Evolutionary conservation across 35 echinoderm and acorn worm species (phyloP), one percentile per base, ranked within the genome.

Genomic region (Lytechinus variegatus): DNA sequence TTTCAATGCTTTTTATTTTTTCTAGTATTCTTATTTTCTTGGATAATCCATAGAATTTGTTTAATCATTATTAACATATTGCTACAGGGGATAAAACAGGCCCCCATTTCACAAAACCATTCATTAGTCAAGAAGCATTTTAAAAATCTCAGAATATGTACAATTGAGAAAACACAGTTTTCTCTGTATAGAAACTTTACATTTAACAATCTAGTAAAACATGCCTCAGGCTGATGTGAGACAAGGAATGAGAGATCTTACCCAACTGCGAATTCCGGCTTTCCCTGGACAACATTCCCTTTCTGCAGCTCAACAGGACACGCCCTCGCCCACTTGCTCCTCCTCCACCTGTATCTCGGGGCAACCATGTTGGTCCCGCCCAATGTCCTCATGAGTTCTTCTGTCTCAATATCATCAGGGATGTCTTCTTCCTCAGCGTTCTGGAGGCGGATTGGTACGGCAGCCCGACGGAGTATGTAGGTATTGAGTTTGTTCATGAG

Each of bases 261-360:
- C 98, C 98, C 97, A 58, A 99, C 98, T 29, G 98, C 98, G 97
- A 96, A 99, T 72, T 99, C 98, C 58, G 98, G 98, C 90, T 99
- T 99, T 16, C 98, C 98, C 56, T 95, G 97, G 10, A 99, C 97
- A 9, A 99, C 98, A 87, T 99, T 99, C 33, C 98, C 98, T 57
- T 94, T 97, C 94, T 99, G 98, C 7, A 99, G 95, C 87, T 99
- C 97, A 27, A 99, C 98, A 52, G 98, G 98, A 87, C 98, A 99
- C 19, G 94, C 95, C 52, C 98, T 94, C 10, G 89, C 98, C 98
- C 98, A 99, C 53, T 96, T 97, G 94, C 97, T 97, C 91, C 98
- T 94, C 24, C 98, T 97, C 98, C 98, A 99, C 13, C 98, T 95
- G 72, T 99, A 99, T 27, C 98, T 55, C 7, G 98, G 98, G 7